A percentile compares a stretch with the other conserved stretches of the same genome.
phyloP scores from a whole-genome alignment of 2,113 vertebrate species.

The Macheiramphus alcinus region DNA sequence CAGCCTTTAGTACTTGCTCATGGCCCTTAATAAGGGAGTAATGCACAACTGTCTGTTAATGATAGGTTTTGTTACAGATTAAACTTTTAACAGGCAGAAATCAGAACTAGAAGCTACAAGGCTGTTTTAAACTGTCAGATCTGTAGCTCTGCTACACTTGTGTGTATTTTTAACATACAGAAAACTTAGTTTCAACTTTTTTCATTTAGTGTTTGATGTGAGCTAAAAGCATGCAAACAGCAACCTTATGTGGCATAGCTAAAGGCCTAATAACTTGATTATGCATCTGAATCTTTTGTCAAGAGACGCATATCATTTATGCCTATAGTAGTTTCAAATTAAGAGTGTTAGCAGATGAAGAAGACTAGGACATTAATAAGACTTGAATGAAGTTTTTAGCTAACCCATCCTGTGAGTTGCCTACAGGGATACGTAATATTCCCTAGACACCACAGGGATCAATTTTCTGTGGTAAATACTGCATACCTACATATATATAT shows the following conservation, averaged over 20 bases:
- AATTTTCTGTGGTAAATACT: background rate
- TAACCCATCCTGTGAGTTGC: background rate
- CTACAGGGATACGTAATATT: background rate
- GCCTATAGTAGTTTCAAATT: background rate
- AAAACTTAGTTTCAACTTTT: background rate
- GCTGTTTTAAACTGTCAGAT: background rate
- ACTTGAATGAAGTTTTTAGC: background rate
- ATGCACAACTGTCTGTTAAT: background rate
- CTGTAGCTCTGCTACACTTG: background rate
- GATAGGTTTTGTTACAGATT: background rate
- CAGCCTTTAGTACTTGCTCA: background rate
- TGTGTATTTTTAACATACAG: background rate
- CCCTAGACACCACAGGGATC: background rate
- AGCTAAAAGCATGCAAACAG: background rate
- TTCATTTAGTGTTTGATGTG: background rate
- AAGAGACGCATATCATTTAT: fast-evolving
- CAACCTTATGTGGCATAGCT: background rate
- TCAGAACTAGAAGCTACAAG: background rate
- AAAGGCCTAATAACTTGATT: background rate
- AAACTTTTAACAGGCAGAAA: background rate
- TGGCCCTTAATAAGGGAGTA: background rate
- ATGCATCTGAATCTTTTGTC: background rate
- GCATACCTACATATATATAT: background rate
- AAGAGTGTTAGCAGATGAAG: background rate
- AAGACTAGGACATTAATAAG: background rate